Evolutionary conservation across 2,797 vertebrate genomes (phyloP).

Genomic region (Anguilla megastoma): DNA sequence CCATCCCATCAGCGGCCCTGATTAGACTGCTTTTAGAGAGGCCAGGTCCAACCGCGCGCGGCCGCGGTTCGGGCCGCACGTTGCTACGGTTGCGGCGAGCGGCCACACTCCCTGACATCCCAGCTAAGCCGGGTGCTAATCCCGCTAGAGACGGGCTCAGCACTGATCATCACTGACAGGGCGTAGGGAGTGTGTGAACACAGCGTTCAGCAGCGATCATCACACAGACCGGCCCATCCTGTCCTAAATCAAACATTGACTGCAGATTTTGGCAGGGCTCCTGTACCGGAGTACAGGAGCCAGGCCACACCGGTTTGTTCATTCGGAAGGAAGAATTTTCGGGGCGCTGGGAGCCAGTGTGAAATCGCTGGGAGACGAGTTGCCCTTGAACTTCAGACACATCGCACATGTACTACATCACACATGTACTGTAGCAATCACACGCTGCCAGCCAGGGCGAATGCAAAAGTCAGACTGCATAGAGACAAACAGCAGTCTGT

Average conservation of each 20-base stretch:
- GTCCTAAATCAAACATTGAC: background rate
- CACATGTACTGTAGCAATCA: background rate
- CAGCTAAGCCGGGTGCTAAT: background rate
- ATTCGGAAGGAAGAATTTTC: background rate
- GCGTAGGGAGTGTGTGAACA: background rate
- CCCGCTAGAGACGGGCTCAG: background rate
- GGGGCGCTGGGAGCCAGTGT: background rate
- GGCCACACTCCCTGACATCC: background rate
- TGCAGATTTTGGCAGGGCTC: background rate
- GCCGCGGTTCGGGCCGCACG: background rate
- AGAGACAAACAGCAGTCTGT: background rate
- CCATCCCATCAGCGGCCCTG: background rate
- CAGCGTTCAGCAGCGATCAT: background rate
- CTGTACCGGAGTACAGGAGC: background rate
- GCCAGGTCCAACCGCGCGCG: background rate
- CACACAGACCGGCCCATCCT: background rate
- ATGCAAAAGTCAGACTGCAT: background rate
- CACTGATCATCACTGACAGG: constrained; percentile 6
- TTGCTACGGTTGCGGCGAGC: background rate
- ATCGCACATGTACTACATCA: background rate
- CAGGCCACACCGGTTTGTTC: background rate
- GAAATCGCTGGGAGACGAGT: background rate
- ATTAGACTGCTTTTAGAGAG: background rate
- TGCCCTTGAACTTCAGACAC: constrained; percentile 8
- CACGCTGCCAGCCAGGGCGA: background rate